Evolutionary conservation across 1,140 invertebrate genomes (phyloP), one percentile per base, ranked within the genome.

Genomic region (Leptinotarsa undecemlineata): DNA sequence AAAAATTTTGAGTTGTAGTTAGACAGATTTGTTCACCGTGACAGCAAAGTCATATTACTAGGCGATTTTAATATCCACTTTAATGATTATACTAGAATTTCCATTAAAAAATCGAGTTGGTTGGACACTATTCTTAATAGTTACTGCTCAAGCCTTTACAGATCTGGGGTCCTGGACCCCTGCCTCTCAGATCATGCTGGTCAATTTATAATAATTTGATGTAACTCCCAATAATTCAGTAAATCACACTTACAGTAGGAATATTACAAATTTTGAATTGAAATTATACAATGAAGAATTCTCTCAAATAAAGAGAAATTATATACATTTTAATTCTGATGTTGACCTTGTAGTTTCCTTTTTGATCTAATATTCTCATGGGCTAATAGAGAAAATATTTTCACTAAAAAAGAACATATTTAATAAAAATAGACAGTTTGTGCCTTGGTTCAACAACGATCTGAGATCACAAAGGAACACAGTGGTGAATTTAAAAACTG

Each of bases 351-450:
- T 42, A 47, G 47, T 15, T 17, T 33, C 33, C 33, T 68, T 23
- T 68, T 42, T 68, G 66, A 68, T 68, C 67, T 11, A 11, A 17
- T 48, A 83, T 80, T 21, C 83, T 78, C 8, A 63, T 20, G 62
- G 19, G 11, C 62, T 63, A 63, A 63, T 63, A 63, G 3, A n/a
- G 19, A 63, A 63, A 63, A 63, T 63, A 63, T 63, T 63, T 63
- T 14, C 62, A 63, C 62, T 63, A 63, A 20, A 63, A 63, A 63
- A 63, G 62, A 64, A 64, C 14, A 64, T 23, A 64, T 20, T 64
- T 19, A 64, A 64, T n/a, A 64, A 21, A n/a, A 20, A 1, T 1
- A 64, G 19, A 64, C 17, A 64, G 62, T 19, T 20, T 64, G 62
- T 64, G 62, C 62, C 6, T n/a, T 64, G 20, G 62, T 64, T 21